Evolutionary conservation across 2,797 vertebrate genomes (phyloP).

Genomic region (Pyrrhura leucotis): DNA sequence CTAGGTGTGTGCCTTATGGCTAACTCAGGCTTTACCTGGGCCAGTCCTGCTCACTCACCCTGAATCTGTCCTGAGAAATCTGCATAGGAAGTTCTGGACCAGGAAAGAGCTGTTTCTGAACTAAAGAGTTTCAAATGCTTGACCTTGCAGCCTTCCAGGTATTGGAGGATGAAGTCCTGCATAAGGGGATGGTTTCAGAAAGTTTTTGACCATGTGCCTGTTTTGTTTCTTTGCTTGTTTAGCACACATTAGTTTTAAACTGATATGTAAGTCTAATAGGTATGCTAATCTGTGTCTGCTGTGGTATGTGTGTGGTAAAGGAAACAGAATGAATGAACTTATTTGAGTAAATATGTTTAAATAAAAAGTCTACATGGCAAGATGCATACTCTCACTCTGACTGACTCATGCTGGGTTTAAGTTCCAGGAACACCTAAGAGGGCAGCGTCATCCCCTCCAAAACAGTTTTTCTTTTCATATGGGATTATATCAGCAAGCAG

Average conservation of each 20-base stretch:
- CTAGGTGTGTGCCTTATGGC: not conserved
- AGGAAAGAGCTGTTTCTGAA: not conserved
- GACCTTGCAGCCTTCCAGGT: not conserved
- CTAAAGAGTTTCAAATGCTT: not conserved
- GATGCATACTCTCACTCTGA: not conserved
- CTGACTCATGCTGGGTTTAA: not conserved
- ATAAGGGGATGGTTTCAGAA: not conserved
- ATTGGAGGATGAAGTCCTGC: not conserved
- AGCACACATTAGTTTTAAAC: not conserved
- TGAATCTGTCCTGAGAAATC: not conserved
- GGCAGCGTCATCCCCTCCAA: constrained; percentile 14
- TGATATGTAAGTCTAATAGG: not conserved
- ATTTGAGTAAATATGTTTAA: not conserved
- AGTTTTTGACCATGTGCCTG: not conserved
- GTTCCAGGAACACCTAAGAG: constrained; percentile 26
- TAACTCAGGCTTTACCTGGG: not conserved
- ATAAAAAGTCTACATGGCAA: not conserved
- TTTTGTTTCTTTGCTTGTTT: not conserved
- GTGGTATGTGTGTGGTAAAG: not conserved
- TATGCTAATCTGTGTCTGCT: not conserved
- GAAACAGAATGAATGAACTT: constrained; percentile 10
- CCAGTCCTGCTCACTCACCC: not conserved
- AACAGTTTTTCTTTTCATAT: constrained; percentile 7
- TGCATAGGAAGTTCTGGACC: not conserved
- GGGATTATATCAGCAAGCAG: constrained; percentile 49